phyloP scores from a whole-genome alignment of 53 echinoderm and acorn worm genomes.

The Echinometra lucunter region DNA sequence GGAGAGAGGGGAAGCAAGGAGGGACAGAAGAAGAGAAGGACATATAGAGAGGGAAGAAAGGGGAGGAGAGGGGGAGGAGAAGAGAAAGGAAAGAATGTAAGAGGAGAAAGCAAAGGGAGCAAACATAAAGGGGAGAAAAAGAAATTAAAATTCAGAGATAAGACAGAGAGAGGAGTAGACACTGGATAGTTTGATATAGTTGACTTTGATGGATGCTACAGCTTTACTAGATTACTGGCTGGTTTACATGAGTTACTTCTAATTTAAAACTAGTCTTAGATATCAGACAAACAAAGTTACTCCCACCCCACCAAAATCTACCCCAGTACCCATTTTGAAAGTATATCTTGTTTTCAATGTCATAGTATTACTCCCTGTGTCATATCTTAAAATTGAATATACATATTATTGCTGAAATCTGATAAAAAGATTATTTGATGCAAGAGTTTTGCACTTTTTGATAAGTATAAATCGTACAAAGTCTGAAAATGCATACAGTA shows the following conservation, averaged over 20 bases:
- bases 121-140: not conserved
- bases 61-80: not conserved
- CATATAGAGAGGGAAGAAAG: not conserved
- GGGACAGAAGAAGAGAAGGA: not conserved
- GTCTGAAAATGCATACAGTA: not conserved
- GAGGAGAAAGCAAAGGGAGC: not conserved
- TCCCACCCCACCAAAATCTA: not conserved
- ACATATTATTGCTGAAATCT: not conserved
- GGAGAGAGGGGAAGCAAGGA: not conserved
- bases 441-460: not conserved
- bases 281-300: not conserved
- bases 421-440: no score
- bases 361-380: not conserved
- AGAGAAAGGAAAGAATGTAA: not conserved
- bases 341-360: not conserved
- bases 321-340: not conserved
- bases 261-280: not conserved
- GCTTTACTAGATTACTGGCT: slow-evolving; percentile 42
- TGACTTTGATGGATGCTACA: not conserved
- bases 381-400: not conserved
- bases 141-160: not conserved
- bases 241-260: slow-evolving; percentile 26
- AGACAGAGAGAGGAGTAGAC: not conserved
- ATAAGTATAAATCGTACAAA: not conserved
- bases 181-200: not conserved